Conservation (phyloP, 2,888 invertebrate genomes). For the Hydriomena furcata region DNA sequence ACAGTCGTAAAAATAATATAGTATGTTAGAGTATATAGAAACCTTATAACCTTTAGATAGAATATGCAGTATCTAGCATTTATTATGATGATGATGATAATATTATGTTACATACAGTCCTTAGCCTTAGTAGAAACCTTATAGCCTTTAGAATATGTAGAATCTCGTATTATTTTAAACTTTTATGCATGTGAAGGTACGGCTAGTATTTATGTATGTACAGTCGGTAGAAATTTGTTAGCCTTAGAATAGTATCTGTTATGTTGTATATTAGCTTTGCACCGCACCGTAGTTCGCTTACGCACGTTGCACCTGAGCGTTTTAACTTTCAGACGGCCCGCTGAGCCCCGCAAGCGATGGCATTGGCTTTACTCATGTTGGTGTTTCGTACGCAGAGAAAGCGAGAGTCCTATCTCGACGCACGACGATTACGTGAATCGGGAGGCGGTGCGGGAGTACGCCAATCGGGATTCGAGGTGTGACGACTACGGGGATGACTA, state of each 20-base stretch:
- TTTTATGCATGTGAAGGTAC: too few relatives aligned
- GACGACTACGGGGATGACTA: constrained; percentile 80
- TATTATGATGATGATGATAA: too few relatives aligned
- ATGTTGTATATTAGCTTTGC: constrained; percentile 27
- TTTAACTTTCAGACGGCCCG: constrained; percentile 61
- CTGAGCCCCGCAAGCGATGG: constrained; percentile 60
- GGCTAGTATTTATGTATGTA: neutral
- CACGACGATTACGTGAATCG: constrained; percentile 79
- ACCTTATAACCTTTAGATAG: too few relatives aligned
- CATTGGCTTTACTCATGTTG: constrained; percentile 77
- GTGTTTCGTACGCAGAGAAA: constrained; percentile 80
- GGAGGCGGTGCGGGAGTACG: constrained; percentile 73
- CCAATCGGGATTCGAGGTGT: constrained; percentile 73
- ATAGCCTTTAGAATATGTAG: too few relatives aligned
- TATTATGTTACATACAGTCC: too few relatives aligned
- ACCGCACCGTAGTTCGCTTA: constrained; percentile 37
- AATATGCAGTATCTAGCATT: too few relatives aligned
- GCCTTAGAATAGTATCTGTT: neutral
- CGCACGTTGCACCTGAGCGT: constrained; percentile 62
- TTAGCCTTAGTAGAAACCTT: too few relatives aligned
- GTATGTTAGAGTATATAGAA: too few relatives aligned
- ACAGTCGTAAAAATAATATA: too few relatives aligned
- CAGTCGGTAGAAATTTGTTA: too few relatives aligned
- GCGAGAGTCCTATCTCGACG: constrained; percentile 72
- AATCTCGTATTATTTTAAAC: too few relatives aligned